Evolutionary conservation across 2,888 invertebrate genomes (phyloP), one percentile per base, ranked within the genome.

Genomic region (Scaptomyza flava): DNA sequence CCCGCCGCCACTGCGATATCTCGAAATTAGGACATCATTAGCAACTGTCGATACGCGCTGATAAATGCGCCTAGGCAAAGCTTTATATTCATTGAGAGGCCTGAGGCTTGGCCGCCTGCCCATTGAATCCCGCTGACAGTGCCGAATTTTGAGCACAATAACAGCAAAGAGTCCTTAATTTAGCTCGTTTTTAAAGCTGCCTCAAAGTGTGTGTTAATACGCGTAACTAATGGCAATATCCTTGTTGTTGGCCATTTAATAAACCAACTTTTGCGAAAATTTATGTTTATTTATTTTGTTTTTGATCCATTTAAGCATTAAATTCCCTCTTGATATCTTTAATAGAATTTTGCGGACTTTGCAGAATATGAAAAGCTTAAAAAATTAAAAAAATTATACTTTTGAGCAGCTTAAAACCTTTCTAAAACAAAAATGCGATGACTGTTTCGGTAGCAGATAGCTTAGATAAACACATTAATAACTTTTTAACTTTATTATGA

Each of bases 1-100:
- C 65, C 72, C 63, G 77, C 72, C 65, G 71, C 63, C 64, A 54
- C 66, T 77, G 77, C 77, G 86, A 82, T 89, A 89, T 87, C 88
- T 78, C 73, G 68, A 86, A 86, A 86, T 86, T 88, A 86, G 88
- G 89, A 87, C 86, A 86, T 86, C 86, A 86, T 86, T 89, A 86
- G 86, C 88, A 89, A 87, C 82, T 89, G 89, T 89, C 86, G 86
- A 87, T 89, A 73, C 46, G 63, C 51, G 56, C 77, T 80, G 86
- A 89, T 86, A 87, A 86, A 82, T 85, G 78, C 62, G 64, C 2
- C 14, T 8, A 7, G 8, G 52, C 68, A 56, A 42, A 54, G 58
- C 60, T 65, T 43, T 58, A 58, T 38, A 20, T 20, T 17, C n/a
- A 20, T 12, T 7, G 8, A 12, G 12, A 5, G 47, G 31, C 17